Percentiles rank a stretch among this genome's conserved stretches.
These are phyloP conservation scores for Lathamus discolor DNA, from an alignment of 2,113 vertebrate genomes.

Conservation along the genomic window DNA sequence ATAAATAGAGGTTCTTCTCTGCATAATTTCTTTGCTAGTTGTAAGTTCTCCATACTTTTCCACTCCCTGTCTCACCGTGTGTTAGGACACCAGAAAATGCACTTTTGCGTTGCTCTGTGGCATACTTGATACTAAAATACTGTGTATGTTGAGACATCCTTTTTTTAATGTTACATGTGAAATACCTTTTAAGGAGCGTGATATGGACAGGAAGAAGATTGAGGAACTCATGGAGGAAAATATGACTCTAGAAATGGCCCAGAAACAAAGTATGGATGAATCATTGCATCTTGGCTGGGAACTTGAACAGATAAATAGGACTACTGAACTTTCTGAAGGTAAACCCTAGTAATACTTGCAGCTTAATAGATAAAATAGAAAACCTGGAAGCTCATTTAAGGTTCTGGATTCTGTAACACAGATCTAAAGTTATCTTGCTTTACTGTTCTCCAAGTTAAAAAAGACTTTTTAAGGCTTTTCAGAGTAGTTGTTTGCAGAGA, in stretches of 20 bases:
- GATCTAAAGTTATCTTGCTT: background rate
- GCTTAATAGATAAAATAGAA: background rate
- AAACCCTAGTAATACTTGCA: background rate
- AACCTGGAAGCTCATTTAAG: background rate
- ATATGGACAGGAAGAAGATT: constrained; percentile 95
- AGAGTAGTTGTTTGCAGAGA: background rate
- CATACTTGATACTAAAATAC: background rate
- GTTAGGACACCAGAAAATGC: background rate
- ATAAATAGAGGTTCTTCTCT: background rate
- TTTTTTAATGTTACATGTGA: background rate
- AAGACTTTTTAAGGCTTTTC: background rate
- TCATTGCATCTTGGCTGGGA: constrained; percentile 98
- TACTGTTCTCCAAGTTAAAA: background rate
- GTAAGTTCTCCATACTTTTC: background rate
- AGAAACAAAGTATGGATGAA: constrained; percentile 99
- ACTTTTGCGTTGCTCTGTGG: background rate
- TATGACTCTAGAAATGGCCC: constrained; percentile 94
- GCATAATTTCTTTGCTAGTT: background rate
- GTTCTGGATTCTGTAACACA: background rate
- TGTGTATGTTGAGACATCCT: background rate
- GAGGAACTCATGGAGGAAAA: constrained; percentile 98
- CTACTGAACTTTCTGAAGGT: constrained; percentile 91
- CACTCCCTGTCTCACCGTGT: background rate
- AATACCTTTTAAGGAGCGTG: constrained; percentile 82
- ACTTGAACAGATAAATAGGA: constrained; percentile 94